Percentiles rank a stretch among this genome's conserved stretches.
These are phyloP conservation scores for Dolomedes plantarius DNA, from an alignment of 2,888 invertebrate species.

Conservation along the genomic window DNA sequence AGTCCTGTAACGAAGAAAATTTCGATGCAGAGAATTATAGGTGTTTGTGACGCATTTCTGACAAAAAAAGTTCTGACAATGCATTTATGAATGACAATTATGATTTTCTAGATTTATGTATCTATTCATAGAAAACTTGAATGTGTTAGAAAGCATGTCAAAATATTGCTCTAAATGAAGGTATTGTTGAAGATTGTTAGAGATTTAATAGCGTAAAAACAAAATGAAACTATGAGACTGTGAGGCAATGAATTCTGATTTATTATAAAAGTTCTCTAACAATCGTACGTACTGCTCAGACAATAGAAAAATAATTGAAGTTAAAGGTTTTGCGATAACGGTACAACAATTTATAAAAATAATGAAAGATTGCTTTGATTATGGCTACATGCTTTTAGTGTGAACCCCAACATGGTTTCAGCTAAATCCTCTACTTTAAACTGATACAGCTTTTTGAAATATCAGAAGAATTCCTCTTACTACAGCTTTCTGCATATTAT, in stretches of 20 bases:
- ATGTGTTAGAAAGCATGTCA: not conserved
- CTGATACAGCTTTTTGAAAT: too few relatives aligned
- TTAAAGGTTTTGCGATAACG: too few relatives aligned
- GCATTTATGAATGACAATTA: constrained; percentile 21
- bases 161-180: constrained; percentile 21
- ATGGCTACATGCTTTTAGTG: too few relatives aligned
- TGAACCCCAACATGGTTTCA: too few relatives aligned
- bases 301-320: constrained; percentile 36
- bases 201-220: not conserved
- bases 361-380: too few relatives aligned
- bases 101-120: constrained; percentile 25
- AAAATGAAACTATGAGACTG: constrained; percentile 16
- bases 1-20: too few relatives aligned
- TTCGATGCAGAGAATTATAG: not conserved
- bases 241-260: constrained; percentile 35
- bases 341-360: too few relatives aligned
- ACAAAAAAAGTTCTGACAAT: not conserved
- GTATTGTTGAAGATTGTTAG: constrained; percentile 26
- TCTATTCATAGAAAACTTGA: constrained; percentile 23
- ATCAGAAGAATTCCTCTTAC: too few relatives aligned
- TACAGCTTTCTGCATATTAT: too few relatives aligned
- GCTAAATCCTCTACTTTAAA: too few relatives aligned
- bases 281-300: constrained; percentile 8
- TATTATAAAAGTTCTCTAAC: constrained; percentile 29
- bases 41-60: not conserved